Evolutionary conservation across 2,113 vertebrate species (phyloP), one percentile per base, ranked within the genome.

Genomic region (Alligator mississippiensis): DNA sequence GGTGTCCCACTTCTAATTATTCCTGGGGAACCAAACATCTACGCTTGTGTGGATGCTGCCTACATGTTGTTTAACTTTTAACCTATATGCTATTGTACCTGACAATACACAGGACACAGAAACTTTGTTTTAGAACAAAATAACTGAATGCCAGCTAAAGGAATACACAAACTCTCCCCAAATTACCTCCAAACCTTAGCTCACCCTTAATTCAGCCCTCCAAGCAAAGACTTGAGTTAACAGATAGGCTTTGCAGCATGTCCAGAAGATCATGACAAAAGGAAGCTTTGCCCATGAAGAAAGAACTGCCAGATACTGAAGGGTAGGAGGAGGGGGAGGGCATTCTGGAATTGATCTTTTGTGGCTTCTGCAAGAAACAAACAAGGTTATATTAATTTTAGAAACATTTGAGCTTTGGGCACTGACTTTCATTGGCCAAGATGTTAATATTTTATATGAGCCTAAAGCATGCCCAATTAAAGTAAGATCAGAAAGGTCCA

Each of bases 401-500:
- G 95, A 95, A 92, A 76, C 84, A 55, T 94, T 85, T 91, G 95
- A 97, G 95, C 96, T 97, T 94, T 96, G 95, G 97, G 97, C 90
- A 1, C 90, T 93, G 93, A 75, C 94, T 97, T 96, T 96, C 95
- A 90, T 95, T 97, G 97, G 96, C 94, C 90, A 19, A 88, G 95
- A 92, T 93, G 90, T 97, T 97, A 97, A 97, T 97, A 97, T 97
- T 97, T 97, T 95, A 96, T 97, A 92, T 89, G 95, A 96, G 97
- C 97, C 96, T 96, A 96, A 96, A 97, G 96, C 95, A 95, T 93
- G 93, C 88, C 96, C 96, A 97, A 96, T 97, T 97, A 97, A 96
- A 97, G 91, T 30, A 90, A 96, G 95, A 96, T 96, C 94, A 97
- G 96, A 97, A 97, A 96, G 82, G 24, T 96, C 96, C 95, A 97